Percentiles rank a stretch among this genome's conserved stretches.
These are phyloP conservation scores for Podarcis lilfordi DNA, from an alignment of 2,797 vertebrate species.

Conservation along the genomic window DNA sequence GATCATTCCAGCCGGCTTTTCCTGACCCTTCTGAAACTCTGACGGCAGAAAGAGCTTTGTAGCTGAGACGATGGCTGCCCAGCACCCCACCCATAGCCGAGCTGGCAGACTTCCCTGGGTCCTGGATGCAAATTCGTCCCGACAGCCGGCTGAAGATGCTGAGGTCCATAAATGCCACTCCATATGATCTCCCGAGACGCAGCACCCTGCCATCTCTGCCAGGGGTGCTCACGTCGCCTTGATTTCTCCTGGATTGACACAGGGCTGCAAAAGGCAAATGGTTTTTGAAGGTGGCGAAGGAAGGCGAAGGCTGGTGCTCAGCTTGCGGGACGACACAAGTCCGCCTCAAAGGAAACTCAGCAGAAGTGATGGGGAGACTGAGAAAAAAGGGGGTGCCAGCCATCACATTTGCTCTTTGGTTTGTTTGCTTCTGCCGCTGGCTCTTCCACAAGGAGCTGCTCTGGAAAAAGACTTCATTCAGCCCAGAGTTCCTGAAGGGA, in stretches of 20 bases:
- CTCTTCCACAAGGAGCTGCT: not conserved
- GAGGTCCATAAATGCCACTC: not conserved
- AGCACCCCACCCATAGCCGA: not conserved
- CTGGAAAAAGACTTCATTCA: not conserved
- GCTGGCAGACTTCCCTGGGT: not conserved
- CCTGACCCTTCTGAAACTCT: too few relatives aligned
- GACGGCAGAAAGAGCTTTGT: not conserved
- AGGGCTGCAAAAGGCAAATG: not conserved
- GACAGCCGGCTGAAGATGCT: constrained; percentile 6
- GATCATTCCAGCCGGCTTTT: too few relatives aligned
- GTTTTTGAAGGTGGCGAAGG: not conserved
- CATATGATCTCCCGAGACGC: constrained; percentile 5
- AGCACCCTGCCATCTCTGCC: rapidly evolving
- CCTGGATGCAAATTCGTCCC: not conserved
- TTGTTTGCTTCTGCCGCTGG: not conserved
- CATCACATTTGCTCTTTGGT: not conserved
- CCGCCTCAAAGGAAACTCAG: constrained; percentile 3
- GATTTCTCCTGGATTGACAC: constrained; percentile 1
- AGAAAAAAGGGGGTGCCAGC: not conserved
- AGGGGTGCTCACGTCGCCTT: rapidly evolving
- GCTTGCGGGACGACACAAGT: rapidly evolving
- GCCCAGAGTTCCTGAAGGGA: not conserved
- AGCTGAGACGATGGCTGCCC: not conserved
- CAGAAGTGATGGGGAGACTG: rapidly evolving
- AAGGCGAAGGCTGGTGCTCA: not conserved